Conservation (phyloP, 2,888 invertebrate species). For the Lithophane leautieri region DNA sequence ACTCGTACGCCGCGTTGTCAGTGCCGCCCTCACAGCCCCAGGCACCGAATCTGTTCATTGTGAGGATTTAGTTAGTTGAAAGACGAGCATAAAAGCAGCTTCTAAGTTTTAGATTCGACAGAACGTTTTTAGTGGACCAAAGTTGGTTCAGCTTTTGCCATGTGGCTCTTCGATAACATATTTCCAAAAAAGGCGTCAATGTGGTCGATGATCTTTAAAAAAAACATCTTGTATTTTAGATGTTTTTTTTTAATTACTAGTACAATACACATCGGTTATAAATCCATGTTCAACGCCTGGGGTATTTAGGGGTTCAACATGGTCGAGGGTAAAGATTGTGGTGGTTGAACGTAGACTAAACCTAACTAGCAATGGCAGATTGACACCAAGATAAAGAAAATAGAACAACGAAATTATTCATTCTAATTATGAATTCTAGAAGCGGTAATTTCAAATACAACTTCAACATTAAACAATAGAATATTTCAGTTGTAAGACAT, state of each 20-base stretch:
- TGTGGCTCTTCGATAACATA: neutral
- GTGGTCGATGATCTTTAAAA: neutral
- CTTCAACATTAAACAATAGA: no score
- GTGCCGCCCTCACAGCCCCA: slow-evolving; percentile 97
- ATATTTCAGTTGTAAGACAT: neutral
- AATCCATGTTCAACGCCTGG: no score
- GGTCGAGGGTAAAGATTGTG: no score
- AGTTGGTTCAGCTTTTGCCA: neutral
- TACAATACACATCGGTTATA: no score
- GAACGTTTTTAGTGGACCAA: neutral
- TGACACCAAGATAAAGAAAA: no score
- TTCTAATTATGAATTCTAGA: neutral
- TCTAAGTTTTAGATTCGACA: neutral
- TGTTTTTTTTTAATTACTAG: neutral
- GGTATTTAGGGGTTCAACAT: no score
- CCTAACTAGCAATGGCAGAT: neutral
- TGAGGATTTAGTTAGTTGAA: neutral
- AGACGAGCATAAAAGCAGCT: neutral
- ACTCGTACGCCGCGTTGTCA: slow-evolving; percentile 96
- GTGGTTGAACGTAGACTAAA: no score
- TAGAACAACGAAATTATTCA: neutral
- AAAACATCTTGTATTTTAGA: no score
- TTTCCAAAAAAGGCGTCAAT: neutral
- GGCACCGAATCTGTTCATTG: slow-evolving; percentile 91
- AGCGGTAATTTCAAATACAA: neutral